phyloP scores from a whole-genome alignment of 2,113 vertebrate genomes.

The Pimephales promelas region DNA sequence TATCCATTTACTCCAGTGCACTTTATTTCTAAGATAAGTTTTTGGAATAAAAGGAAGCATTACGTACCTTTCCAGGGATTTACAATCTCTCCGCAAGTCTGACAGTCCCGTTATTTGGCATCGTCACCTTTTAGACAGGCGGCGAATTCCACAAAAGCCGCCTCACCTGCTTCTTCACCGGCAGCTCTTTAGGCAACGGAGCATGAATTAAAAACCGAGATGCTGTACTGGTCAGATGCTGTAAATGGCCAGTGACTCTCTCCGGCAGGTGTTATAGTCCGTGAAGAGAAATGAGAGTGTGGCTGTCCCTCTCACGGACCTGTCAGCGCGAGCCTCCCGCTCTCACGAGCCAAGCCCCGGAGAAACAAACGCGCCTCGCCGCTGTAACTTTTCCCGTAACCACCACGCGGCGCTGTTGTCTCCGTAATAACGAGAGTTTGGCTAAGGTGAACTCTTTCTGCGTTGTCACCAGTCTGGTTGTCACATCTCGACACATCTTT shows the following conservation, averaged over 20 bases:
- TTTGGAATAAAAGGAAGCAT: not conserved
- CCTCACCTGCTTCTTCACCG: conserved; percentile 64
- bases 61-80: conserved; percentile 4
- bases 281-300: not conserved
- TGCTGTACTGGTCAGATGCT: not conserved
- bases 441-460: not conserved
- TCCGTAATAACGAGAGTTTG: not conserved
- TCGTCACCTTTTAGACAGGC: conserved; percentile 16
- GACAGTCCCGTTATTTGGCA: conserved; percentile 16
- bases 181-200: conserved; percentile 25
- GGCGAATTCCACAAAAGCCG: conserved; percentile 48
- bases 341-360: conserved; percentile 60
- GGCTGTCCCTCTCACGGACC: conserved; percentile 46
- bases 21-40: not conserved
- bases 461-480: not conserved
- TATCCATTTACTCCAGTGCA: not conserved
- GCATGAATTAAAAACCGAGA: not conserved
- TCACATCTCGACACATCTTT: not conserved
- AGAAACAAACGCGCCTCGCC: conserved; percentile 53
- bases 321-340: conserved; percentile 54
- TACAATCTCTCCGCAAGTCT: not conserved
- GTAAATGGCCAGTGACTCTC: not conserved
- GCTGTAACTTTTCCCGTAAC: conserved; percentile 47
- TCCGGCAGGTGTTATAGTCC: conserved; percentile 13
- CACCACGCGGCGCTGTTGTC: conserved; percentile 60